A percentile compares a stretch with the other conserved stretches of the same genome.
Evolutionary conservation across 2,113 vertebrate genomes (phyloP).

Genomic region (Trogon surrucura): DNA sequence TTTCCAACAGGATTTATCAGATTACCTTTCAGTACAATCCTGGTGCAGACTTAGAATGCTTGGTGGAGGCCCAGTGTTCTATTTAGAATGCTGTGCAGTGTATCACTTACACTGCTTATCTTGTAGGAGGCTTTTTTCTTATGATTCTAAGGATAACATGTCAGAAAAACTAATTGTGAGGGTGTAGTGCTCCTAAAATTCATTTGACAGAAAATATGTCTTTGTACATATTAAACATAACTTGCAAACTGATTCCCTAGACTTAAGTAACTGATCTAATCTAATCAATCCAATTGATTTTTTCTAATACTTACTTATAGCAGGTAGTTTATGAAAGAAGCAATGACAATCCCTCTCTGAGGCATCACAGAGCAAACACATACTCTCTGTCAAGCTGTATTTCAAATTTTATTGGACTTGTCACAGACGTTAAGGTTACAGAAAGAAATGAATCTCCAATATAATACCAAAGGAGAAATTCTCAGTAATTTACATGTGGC

Average conservation of each 20-base stretch:
- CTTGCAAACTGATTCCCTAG: neutral
- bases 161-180: neutral
- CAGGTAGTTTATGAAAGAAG: neutral
- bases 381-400: neutral
- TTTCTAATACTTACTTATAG: neutral
- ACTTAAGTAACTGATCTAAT: conserved; percentile 17
- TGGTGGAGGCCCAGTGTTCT: neutral
- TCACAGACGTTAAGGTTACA: conserved; percentile 9
- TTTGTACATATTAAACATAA: conserved; percentile 15
- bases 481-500: neutral
- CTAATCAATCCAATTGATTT: neutral
- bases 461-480: neutral
- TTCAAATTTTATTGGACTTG: neutral
- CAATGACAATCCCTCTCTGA: neutral
- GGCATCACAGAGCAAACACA: neutral
- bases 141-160: neutral
- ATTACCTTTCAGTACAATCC: neutral
- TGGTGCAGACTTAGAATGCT: neutral
- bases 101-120: neutral
- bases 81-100: neutral
- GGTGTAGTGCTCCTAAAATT: neutral
- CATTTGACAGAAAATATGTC: conserved; percentile 5
- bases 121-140: neutral
- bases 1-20: neutral
- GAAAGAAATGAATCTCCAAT: neutral